A percentile compares a stretch with the other conserved stretches of the same genome.
Evolutionary conservation across 2,888 invertebrate genomes (phyloP).

Genomic region (Lottia gigantea): DNA sequence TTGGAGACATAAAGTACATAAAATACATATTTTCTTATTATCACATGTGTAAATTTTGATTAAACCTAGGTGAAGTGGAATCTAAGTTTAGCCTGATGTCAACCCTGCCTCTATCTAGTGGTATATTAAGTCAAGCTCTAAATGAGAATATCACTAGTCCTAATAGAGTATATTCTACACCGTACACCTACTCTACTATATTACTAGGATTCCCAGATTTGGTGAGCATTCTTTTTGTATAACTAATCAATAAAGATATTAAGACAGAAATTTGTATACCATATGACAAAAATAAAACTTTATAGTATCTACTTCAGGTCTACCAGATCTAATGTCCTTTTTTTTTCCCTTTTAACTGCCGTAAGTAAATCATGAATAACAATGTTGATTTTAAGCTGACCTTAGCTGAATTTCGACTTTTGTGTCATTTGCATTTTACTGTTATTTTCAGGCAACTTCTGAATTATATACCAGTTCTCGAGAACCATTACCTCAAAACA

Average conservation of each 20-base stretch:
- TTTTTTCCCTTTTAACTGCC: too few relatives aligned
- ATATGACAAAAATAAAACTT: too few relatives aligned
- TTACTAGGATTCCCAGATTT: conserved; percentile 71
- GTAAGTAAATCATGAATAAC: too few relatives aligned
- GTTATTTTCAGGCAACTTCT: conserved; percentile 32
- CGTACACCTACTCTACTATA: conserved; percentile 68
- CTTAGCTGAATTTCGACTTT: too few relatives aligned
- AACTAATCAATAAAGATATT: neutral
- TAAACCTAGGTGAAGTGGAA: conserved; percentile 2
- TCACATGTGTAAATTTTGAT: conserved; percentile 21
- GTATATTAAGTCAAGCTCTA: conserved; percentile 66
- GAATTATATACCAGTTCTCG: conserved; percentile 48
- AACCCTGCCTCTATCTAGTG: conserved; percentile 45
- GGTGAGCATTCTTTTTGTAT: conserved; percentile 29
- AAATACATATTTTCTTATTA: too few relatives aligned
- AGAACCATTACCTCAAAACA: conserved; percentile 33
- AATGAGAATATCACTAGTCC: conserved; percentile 69
- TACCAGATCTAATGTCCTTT: too few relatives aligned
- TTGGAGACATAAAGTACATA: too few relatives aligned
- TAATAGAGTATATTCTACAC: conserved; percentile 69
- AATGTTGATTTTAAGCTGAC: too few relatives aligned
- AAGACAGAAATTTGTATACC: too few relatives aligned
- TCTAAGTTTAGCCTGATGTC: conserved; percentile 19
- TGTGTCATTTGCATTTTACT: too few relatives aligned
- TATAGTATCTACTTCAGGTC: too few relatives aligned